phyloP scores from a whole-genome alignment of 2,113 vertebrate genomes.

The Ramphastos sulfuratus region DNA sequence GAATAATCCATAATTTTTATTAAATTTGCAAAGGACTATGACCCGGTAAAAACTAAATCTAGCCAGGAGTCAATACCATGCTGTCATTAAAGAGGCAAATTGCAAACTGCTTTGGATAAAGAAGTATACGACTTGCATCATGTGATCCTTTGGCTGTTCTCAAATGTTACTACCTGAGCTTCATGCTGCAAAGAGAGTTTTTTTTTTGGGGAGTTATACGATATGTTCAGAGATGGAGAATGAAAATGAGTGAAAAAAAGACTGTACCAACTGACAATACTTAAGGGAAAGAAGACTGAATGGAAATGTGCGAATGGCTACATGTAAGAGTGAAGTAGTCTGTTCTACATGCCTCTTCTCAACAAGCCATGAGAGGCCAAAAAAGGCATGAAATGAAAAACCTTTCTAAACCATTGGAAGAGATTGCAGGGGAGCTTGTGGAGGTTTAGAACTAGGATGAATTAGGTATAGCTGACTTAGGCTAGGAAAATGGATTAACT shows the following conservation, averaged over 20 bases:
- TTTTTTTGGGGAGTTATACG: not conserved
- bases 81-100: not conserved
- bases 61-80: not conserved
- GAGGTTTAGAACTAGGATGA: not conserved
- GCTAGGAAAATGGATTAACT: not conserved
- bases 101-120: not conserved
- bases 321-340: not conserved
- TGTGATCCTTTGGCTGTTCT: not conserved
- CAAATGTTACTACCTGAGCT: not conserved
- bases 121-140: not conserved
- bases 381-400: not conserved
- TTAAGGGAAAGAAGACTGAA: not conserved
- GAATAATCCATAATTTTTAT: not conserved
- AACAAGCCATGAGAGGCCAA: not conserved
- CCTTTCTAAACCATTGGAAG: not conserved
- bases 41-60: not conserved
- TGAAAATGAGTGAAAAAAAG: not conserved
- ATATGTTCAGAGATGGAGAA: not conserved
- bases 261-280: not conserved
- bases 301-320: not conserved
- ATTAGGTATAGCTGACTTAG: not conserved
- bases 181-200: not conserved
- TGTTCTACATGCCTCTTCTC: not conserved
- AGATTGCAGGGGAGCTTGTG: not conserved
- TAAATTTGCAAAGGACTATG: not conserved